Conservation (phyloP, 2,797 vertebrate genomes). For the Pangasius krempfi region DNA sequence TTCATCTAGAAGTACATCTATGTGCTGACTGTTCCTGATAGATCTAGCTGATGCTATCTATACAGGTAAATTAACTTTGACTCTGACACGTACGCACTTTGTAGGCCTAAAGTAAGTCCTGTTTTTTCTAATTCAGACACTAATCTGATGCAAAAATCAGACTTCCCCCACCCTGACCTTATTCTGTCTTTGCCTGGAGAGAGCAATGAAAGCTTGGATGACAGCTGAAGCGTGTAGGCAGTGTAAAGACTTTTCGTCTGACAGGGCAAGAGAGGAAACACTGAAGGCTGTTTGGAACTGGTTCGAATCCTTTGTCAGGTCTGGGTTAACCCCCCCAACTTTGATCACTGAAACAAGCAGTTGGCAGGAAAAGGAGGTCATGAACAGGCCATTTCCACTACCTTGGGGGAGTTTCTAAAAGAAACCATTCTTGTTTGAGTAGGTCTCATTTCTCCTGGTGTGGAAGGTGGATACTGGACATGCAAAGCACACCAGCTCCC, state of each 20-base stretch:
- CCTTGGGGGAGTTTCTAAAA: slow-evolving; percentile 15
- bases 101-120: neutral
- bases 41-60: neutral
- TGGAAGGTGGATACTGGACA: neutral
- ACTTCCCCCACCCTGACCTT: neutral
- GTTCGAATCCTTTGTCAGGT: slow-evolving; percentile 27
- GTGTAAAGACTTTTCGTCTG: neutral
- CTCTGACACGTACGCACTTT: neutral
- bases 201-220: slow-evolving; percentile 16
- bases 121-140: slow-evolving; percentile 4
- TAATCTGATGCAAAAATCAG: neutral
- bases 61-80: neutral
- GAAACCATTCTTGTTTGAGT: slow-evolving; percentile 14
- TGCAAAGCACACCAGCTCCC: slow-evolving; percentile 31
- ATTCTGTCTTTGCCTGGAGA: slow-evolving; percentile 22
- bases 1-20: slow-evolving; percentile 14
- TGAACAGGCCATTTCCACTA: slow-evolving; percentile 40
- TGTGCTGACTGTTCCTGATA: slow-evolving; percentile 5
- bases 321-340: slow-evolving; percentile 17
- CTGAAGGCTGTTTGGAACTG: slow-evolving; percentile 38
- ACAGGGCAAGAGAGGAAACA: slow-evolving; percentile 29
- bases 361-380: slow-evolving; percentile 42
- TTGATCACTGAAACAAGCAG: slow-evolving; percentile 36
- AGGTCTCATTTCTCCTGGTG: neutral
- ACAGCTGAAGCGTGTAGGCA: slow-evolving; percentile 23